phyloP scores from a whole-genome alignment of 2,797 vertebrate species.

The Delichon dasypus region DNA sequence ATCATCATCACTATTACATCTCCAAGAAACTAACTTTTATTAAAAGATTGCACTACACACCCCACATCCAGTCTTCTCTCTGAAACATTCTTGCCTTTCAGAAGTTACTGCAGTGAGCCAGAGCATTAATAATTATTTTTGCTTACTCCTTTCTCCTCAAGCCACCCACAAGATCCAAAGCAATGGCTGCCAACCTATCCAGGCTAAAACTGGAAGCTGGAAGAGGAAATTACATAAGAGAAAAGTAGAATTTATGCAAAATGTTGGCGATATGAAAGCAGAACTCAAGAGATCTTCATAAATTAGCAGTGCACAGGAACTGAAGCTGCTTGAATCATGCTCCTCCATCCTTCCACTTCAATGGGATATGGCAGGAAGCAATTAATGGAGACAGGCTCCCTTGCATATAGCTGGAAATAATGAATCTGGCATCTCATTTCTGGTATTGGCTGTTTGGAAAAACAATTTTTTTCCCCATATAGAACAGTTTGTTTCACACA shows the following conservation, averaged over 20 bases:
- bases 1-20: not conserved
- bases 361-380: not conserved
- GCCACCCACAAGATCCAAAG: not conserved
- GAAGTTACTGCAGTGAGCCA: not conserved
- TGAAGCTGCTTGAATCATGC: not conserved
- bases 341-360: not conserved
- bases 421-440: not conserved
- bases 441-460: not conserved
- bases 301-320: not conserved
- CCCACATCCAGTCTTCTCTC: not conserved
- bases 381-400: slow-evolving; percentile 5
- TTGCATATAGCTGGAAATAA: not conserved
- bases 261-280: not conserved
- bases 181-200: not conserved
- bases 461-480: not conserved
- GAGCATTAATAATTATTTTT: not conserved
- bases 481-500: not conserved
- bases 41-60: not conserved
- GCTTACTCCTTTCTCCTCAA: not conserved
- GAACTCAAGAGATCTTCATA: not conserved
- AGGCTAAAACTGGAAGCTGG: not conserved
- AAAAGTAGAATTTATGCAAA: not conserved
- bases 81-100: not conserved
- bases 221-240: not conserved
- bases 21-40: not conserved